phyloP scores from a whole-genome alignment of 2,113 vertebrate species.

The Lontra canadensis region DNA sequence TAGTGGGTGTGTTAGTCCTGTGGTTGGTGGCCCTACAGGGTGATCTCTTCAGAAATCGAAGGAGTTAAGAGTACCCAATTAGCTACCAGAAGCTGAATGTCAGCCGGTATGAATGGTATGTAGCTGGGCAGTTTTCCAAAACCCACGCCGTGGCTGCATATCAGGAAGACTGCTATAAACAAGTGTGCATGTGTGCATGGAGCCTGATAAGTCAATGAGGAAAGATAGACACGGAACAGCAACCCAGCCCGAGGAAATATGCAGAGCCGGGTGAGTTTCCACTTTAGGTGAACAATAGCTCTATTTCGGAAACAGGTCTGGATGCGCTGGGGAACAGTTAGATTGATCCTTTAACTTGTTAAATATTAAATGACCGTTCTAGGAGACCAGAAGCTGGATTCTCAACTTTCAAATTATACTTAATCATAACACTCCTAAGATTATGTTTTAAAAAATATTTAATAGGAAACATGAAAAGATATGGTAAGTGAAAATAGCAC shows the following conservation, averaged over 20 bases:
- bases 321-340: not conserved
- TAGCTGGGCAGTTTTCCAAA: constrained; percentile 73
- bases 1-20: not conserved
- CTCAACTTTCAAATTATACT: constrained; percentile 24
- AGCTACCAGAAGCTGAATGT: constrained; percentile 62
- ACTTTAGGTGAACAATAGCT: constrained; percentile 68
- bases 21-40: not conserved
- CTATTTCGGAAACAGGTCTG: constrained; percentile 39
- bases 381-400: not conserved
- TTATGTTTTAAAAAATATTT: not conserved
- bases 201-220: constrained; percentile 71
- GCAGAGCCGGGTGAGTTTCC: not conserved
- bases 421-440: not conserved
- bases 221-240: constrained; percentile 33
- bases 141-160: constrained; percentile 29
- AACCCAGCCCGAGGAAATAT: constrained; percentile 59
- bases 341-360: constrained; percentile 9
- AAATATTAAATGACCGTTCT: not conserved
- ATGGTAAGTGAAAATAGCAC: not conserved
- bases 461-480: not conserved
- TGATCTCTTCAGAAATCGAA: constrained; percentile 22
- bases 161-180: constrained; percentile 78
- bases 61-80: constrained; percentile 61
- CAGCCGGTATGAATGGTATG: constrained; percentile 71
- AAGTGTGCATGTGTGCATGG: constrained; percentile 69